These are phyloP conservation scores for Glaucidium brasilianum DNA, from an alignment of 2,113 vertebrate species.

Conservation along the genomic window DNA sequence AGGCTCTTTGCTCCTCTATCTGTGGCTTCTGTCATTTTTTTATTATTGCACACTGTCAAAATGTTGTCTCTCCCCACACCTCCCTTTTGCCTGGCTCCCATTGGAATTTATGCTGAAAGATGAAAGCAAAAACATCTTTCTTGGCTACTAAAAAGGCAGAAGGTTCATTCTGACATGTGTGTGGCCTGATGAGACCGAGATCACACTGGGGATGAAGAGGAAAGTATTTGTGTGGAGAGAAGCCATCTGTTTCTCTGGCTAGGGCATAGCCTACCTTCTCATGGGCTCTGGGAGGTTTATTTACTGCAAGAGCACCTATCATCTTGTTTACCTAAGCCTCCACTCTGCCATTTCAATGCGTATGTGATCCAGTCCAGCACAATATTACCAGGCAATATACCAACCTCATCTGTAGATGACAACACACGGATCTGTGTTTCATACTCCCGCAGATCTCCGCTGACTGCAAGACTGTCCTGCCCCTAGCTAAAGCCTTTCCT, in stretches of 20 bases:
- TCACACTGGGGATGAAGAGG: not conserved
- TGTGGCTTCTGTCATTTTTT: constrained; percentile 49
- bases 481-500: not conserved
- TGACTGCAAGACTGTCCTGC: not conserved
- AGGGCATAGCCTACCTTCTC: not conserved
- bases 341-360: not conserved
- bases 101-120: constrained; percentile 23
- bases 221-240: not conserved
- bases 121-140: constrained; percentile 24
- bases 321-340: not conserved
- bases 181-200: not conserved
- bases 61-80: not conserved
- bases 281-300: not conserved
- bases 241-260: constrained; percentile 13
- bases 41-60: constrained; percentile 41
- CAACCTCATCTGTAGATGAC: not conserved
- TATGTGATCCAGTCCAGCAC: not conserved
- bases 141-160: not conserved
- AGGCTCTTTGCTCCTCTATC: constrained; percentile 8
- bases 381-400: not conserved
- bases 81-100: constrained; percentile 11
- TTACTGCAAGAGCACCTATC: not conserved
- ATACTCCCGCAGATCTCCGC: not conserved
- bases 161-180: not conserved
- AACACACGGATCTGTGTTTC: not conserved